Base-by-base conservation (phyloP, 1,140 invertebrate species). In the Trachymyrmex septentrionalis region DNA sequence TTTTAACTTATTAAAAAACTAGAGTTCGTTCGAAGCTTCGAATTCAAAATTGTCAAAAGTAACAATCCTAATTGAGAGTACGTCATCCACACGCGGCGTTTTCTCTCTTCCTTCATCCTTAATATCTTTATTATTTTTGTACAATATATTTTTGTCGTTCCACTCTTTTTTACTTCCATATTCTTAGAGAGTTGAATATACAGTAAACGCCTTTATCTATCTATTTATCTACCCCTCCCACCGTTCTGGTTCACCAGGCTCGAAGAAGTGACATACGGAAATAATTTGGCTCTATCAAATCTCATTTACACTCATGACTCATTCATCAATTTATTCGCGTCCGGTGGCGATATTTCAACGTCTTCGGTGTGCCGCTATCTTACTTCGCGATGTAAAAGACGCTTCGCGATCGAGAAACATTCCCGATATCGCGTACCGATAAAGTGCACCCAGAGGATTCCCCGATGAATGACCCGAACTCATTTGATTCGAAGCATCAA, bases 211-310 rank as follows among this genome's bases (percentile, higher is more conserved):
- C 10, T 44, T 44, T 10, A 44, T 12, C 38, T 38, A 38, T 38
- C 38, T 38, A 38, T 38, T 38, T 38, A 38, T 38, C 38, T 44
- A 44, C 1, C 19, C 7, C 48, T 19, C 30, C 19, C n/a, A 6
- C n/a, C 21, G 61, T 12, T 3, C 57, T 61, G 76, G 57, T 76
- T 86, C 72, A 69, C 86, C 64, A 10, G 85, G 57, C 72, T 88
- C 85, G 78, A 91, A 91, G 88, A 86, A 90, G 86, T 75, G 86
- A 77, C 61, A 88, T 90, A 90, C 90, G 86, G 86, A 92, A 86
- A 92, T 94, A 92, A 93, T 84, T 84, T 93, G 89, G 92, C 88
- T 92, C 91, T 93, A 93, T 94, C 93, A 92, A 88, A 90, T 94
- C 90, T 92, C 91, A 93, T 94, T 93, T 92, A 92, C 90, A 92